A percentile compares a stretch with the other conserved stretches of the same genome.
Evolutionary conservation across 2,888 invertebrate genomes (phyloP).

Genomic region (Smittia aterrima): DNA sequence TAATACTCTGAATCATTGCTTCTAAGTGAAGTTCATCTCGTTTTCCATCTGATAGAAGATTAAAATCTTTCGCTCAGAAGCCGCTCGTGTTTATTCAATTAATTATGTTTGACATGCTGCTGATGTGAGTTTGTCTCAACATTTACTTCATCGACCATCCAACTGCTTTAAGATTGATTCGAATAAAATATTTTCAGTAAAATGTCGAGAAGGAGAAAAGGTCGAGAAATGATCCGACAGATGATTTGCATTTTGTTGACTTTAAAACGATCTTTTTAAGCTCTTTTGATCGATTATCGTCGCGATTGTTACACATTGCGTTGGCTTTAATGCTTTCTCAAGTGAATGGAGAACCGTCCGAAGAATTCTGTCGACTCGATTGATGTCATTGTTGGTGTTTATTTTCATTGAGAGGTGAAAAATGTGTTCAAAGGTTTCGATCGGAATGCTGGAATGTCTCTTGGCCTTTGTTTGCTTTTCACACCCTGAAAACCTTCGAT

Average conservation of each 20-base stretch:
- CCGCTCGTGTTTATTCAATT: constrained; percentile 1
- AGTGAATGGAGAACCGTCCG: neutral
- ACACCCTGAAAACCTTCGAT: constrained; percentile 3
- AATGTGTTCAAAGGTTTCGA: constrained; percentile 9
- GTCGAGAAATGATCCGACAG: neutral
- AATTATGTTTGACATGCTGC: neutral
- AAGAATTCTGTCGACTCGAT: neutral
- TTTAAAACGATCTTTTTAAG: constrained; percentile 2
- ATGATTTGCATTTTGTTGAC: constrained; percentile 19
- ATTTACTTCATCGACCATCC: neutral
- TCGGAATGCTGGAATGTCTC: neutral
- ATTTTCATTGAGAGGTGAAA: neutral
- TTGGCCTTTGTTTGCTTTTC: constrained; percentile 17
- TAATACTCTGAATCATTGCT: neutral
- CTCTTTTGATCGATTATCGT: constrained; percentile 13
- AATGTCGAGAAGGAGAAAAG: neutral
- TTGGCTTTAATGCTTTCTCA: neutral
- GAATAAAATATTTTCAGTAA: neutral
- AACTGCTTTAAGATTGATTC: neutral
- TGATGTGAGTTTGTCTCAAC: constrained; percentile 11
- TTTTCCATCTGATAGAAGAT: neutral
- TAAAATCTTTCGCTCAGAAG: neutral
- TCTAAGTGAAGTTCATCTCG: neutral
- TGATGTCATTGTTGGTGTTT: constrained; percentile 12
- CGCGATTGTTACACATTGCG: constrained; percentile 15